These are phyloP conservation scores for Cherax destructor DNA, from an alignment of 1,140 invertebrate species.

Conservation along the genomic window DNA sequence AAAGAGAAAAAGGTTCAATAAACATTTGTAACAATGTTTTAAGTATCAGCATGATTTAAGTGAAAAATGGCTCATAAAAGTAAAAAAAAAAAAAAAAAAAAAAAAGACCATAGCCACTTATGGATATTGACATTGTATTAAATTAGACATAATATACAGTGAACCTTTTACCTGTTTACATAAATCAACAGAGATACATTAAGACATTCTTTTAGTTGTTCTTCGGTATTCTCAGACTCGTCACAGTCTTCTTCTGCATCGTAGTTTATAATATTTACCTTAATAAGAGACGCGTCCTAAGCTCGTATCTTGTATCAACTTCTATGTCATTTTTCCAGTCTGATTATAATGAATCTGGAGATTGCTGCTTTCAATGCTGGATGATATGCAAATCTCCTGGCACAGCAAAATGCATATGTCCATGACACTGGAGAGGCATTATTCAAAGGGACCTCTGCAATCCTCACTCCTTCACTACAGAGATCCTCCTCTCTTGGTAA, in stretches of 20 bases:
- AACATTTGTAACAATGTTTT: too few species aligned
- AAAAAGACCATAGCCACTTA: too few species aligned
- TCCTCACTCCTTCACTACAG: constrained; percentile 40
- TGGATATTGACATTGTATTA: too few species aligned
- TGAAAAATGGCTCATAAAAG: too few species aligned
- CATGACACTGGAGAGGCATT: background rate
- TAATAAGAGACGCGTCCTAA: constrained; percentile 32
- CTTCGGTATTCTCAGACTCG: constrained; percentile 25
- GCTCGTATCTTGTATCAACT: constrained; percentile 49
- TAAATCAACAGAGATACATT: background rate
- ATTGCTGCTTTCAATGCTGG: constrained; percentile 53
- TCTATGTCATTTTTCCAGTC: constrained; percentile 45
- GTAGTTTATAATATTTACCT: constrained; percentile 38
- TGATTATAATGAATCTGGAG: constrained; percentile 51
- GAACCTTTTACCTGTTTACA: background rate
- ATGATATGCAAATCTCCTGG: constrained; percentile 37
- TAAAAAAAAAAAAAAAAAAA: too few species aligned
- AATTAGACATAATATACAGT: too few species aligned
- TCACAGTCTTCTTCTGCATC: constrained; percentile 30
- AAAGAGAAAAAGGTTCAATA: too few species aligned
- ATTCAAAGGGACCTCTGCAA: constrained; percentile 21
- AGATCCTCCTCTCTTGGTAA: constrained; percentile 37
- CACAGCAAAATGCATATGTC: constrained; percentile 7
- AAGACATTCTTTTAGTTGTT: constrained; percentile 19
- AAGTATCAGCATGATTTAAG: too few species aligned